These are phyloP conservation scores for Phenacoccus solenopsis DNA, from an alignment of 1,140 invertebrate genomes.

Conservation along the genomic window DNA sequence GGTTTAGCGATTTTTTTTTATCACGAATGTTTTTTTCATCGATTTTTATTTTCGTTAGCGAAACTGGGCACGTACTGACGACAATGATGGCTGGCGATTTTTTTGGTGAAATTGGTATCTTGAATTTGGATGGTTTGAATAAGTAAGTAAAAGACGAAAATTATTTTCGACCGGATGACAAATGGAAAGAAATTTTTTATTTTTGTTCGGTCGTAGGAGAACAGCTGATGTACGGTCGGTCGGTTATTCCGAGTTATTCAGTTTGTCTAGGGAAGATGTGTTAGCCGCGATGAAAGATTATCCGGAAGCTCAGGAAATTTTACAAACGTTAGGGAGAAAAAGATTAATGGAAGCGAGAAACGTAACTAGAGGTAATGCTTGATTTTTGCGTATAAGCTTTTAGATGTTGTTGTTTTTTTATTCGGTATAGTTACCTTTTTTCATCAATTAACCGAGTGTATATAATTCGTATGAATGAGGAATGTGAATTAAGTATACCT, in stretches of 20 bases:
- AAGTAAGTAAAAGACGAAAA: constrained; percentile 57
- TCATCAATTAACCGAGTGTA: too few relatives aligned
- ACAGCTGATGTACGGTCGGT: constrained; percentile 92
- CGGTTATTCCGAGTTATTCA: constrained; percentile 91
- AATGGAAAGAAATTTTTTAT: neutral
- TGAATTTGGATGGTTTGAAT: constrained; percentile 89
- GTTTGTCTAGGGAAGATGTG: constrained; percentile 87
- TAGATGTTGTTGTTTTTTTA: too few relatives aligned
- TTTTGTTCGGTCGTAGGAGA: constrained; percentile 43
- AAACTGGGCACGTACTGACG: constrained; percentile 80
- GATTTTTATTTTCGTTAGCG: constrained; percentile 41
- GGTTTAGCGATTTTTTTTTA: neutral
- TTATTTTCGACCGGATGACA: too few relatives aligned
- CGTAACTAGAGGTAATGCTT: constrained; percentile 28
- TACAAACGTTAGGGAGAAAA: constrained; percentile 73
- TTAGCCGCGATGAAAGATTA: constrained; percentile 91
- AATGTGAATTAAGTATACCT: too few relatives aligned
- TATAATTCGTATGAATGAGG: too few relatives aligned
- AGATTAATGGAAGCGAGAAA: constrained; percentile 68
- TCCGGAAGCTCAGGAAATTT: constrained; percentile 86
- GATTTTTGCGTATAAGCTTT: too few relatives aligned
- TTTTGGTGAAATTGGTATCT: constrained; percentile 94
- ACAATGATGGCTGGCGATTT: constrained; percentile 96
- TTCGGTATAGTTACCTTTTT: too few relatives aligned
- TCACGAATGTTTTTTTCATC: neutral